Evolutionary conservation across 2,113 vertebrate species (phyloP).

Genomic region (Dolichallabes microphthalmus): DNA sequence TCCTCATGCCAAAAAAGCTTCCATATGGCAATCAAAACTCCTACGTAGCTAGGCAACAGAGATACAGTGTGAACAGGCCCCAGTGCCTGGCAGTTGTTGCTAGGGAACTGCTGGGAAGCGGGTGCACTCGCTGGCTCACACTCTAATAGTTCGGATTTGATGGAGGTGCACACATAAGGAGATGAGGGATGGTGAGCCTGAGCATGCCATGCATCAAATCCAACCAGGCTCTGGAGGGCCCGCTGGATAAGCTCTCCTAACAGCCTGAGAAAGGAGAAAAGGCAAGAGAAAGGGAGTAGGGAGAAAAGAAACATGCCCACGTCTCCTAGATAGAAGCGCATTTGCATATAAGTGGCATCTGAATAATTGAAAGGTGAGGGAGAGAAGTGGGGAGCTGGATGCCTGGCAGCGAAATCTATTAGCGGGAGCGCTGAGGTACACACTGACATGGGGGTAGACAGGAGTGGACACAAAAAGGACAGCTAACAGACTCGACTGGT

Average conservation of each 20-base stretch:
- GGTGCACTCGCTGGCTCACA: constrained; percentile 71
- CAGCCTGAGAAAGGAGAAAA: constrained; percentile 49
- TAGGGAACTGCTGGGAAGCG: constrained; percentile 77
- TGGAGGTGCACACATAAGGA: constrained; percentile 71
- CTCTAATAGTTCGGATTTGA: constrained; percentile 75
- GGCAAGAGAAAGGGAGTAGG: constrained; percentile 63
- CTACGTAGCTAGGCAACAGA: constrained; percentile 79
- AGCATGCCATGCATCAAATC: constrained; percentile 70
- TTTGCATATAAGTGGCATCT: constrained; percentile 76
- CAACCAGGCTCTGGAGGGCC: constrained; percentile 65
- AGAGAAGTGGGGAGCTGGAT: constrained; percentile 71
- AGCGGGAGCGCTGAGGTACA: constrained; percentile 50
- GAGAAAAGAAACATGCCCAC: constrained; percentile 51
- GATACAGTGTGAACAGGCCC: constrained; percentile 68
- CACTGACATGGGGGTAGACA: constrained; percentile 18
- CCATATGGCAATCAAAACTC: constrained; percentile 60
- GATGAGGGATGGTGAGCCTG: constrained; percentile 69
- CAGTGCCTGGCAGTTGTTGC: constrained; percentile 74
- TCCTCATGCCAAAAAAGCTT: constrained; percentile 30
- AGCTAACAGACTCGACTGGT: constrained; percentile 15
- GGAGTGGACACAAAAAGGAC: constrained; percentile 50
- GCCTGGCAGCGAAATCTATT: constrained; percentile 81
- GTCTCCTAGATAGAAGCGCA: constrained; percentile 65
- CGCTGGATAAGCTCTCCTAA: constrained; percentile 68
- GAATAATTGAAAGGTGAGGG: constrained; percentile 78